Evolutionary conservation across 1,140 invertebrate species (phyloP).

Genomic region (Diorhabda carinulata): DNA sequence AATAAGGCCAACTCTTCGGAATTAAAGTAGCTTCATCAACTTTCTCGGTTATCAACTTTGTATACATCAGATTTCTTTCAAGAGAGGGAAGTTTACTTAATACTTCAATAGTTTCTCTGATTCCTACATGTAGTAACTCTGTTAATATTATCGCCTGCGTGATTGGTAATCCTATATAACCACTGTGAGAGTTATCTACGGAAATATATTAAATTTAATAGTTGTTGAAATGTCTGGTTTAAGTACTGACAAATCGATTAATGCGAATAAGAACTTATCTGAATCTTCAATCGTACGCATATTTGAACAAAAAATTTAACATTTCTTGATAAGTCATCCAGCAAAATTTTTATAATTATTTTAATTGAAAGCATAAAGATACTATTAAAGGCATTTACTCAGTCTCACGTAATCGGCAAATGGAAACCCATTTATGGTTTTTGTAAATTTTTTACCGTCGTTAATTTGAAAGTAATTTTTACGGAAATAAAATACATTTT

Average conservation of each 20-base stretch:
- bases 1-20: slow-evolving; percentile 64
- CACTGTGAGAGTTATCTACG: slow-evolving; percentile 47
- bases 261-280: neutral
- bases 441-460: too few species aligned
- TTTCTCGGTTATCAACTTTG: slow-evolving; percentile 60
- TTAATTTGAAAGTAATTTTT: too few species aligned
- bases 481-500: too few species aligned
- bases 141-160: slow-evolving; percentile 76
- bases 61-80: slow-evolving; percentile 77
- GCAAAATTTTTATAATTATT: neutral
- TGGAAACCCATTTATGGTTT: too few species aligned
- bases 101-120: slow-evolving; percentile 70
- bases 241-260: neutral
- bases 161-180: slow-evolving; percentile 77
- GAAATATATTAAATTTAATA: slow-evolving; percentile 32
- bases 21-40: slow-evolving; percentile 50
- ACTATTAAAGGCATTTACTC: neutral
- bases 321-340: neutral
- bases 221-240: neutral
- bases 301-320: neutral
- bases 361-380: neutral
- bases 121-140: slow-evolving; percentile 79
- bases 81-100: slow-evolving; percentile 73
- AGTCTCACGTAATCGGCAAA: too few species aligned
- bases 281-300: neutral